A percentile compares a stretch with the other conserved stretches of the same genome.
Evolutionary conservation across 2,797 vertebrate species (phyloP).

Genomic region (Gymnothorax reevesii): DNA sequence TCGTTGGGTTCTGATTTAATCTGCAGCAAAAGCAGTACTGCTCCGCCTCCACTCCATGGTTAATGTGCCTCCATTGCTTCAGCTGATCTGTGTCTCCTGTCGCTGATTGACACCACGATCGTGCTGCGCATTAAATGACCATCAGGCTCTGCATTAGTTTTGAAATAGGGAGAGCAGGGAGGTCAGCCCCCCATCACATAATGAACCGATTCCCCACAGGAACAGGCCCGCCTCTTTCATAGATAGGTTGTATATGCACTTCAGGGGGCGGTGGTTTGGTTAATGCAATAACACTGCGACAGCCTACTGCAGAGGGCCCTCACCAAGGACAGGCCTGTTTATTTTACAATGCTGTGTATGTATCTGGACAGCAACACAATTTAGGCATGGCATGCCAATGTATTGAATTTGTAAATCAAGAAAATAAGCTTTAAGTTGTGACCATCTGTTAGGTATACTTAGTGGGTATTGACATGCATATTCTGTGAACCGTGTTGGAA

Average conservation of each 20-base stretch:
- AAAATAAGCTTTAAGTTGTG: too few species aligned
- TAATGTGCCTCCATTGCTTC: too few species aligned
- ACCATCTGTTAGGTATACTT: too few species aligned
- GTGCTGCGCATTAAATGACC: conserved; percentile 72
- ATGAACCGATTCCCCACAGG: conserved; percentile 62
- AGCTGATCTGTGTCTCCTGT: conserved; percentile 64
- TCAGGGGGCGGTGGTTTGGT: conserved; percentile 20
- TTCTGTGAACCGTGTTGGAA: too few species aligned
- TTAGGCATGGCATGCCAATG: too few species aligned
- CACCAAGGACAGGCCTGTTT: not conserved
- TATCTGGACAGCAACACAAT: too few species aligned
- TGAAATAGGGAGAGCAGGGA: conserved; percentile 56
- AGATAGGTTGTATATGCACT: conserved; percentile 47
- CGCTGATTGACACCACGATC: conserved; percentile 72
- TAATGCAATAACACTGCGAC: not conserved
- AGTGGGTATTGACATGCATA: too few species aligned
- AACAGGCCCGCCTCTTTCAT: not conserved
- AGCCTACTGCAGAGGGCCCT: not conserved
- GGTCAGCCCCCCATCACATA: conserved; percentile 64
- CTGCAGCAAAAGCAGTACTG: too few species aligned
- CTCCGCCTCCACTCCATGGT: too few species aligned
- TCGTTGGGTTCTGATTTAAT: too few species aligned
- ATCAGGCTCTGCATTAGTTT: conserved; percentile 71
- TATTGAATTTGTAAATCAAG: too few species aligned
- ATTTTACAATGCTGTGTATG: not conserved